Evolutionary conservation across 2,888 invertebrate genomes (phyloP).

Genomic region (Pristionchus maxplancki): DNA sequence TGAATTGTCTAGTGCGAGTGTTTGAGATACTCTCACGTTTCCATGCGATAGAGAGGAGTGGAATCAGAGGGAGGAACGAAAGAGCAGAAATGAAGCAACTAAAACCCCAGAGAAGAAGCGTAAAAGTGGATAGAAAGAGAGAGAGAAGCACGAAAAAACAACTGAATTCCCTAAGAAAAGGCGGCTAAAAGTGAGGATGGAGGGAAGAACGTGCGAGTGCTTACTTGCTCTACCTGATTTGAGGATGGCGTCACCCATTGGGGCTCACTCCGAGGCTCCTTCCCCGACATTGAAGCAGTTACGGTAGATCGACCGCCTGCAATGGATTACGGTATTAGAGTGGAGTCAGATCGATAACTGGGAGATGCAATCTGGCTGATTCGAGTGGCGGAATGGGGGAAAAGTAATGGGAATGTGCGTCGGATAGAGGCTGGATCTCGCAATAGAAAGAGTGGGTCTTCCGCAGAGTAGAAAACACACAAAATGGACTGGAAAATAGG

Average conservation of each 20-base stretch:
- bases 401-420: not conserved
- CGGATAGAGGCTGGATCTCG: not conserved
- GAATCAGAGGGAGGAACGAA: not conserved
- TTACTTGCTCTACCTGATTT: slow-evolving; percentile 68
- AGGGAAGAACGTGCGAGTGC: not conserved
- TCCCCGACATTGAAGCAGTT: slow-evolving; percentile 51
- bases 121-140: not conserved
- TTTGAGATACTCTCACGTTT: not conserved
- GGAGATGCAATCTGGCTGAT: not conserved
- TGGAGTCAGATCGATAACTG: not conserved
- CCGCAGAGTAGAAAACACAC: not conserved
- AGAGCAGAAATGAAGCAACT: not conserved
- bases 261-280: slow-evolving; percentile 72
- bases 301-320: slow-evolving; percentile 23
- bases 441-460: not conserved
- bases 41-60: slow-evolving; percentile 29
- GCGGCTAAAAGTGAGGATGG: not conserved
- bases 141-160: not conserved
- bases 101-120: not conserved
- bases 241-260: slow-evolving; percentile 77
- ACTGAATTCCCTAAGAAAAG: not conserved
- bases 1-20: slow-evolving; percentile 1
- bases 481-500: too few species aligned
- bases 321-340: not conserved
- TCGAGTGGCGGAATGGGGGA: not conserved